Evolutionary conservation across 2,888 invertebrate species (phyloP), one percentile per base, ranked within the genome.

Genomic region (Unio delphinus): DNA sequence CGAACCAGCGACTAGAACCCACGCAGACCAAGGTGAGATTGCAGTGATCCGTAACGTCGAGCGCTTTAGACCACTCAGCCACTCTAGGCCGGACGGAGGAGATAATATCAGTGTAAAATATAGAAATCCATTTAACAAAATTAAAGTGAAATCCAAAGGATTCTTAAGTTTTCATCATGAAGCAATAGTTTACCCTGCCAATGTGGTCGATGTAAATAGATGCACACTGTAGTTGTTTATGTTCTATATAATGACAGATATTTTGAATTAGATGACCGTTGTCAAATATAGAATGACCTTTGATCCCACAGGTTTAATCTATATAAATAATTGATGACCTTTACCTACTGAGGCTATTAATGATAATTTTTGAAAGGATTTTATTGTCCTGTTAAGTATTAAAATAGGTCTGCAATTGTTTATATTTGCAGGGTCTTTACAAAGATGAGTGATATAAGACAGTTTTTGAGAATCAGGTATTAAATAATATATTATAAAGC

Each of bases 141-240:
- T 67, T 59, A 30, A 67, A 30, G 28, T 73, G 66, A 75, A 82
- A 80, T 20, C 78, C 78, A 68, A 76, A 80, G 15, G 69, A 56
- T 18, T 63, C 63, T 59, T 81, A 63, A 15, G 67, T 65, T 61
- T 75, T 65, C 70, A 73, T 75, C 45, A 82, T 20, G 68, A 69
- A 80, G 23, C 68, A 65, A 64, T 77, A 75, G 45, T 68, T 72
- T 17, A 82, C 82, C 56, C 80, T 65, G 64, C 81, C 81, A 60
- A 81, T n/a, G n/a, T 81, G 82, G 62, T 82, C 82, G 54, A 80
- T 55, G 69, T 57, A 64, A 56, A 80, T 74, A 64, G 79, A 76
- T 56, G 68, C 68, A 45, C 73, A 68, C 55, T 64, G 23, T 23
- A 74, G 45, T 18, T 79, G 34, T 64, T 79, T 74, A 61, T 74